A percentile compares a stretch with the other conserved stretches of the same genome.
phyloP scores from a whole-genome alignment of 2,113 vertebrate genomes.

The Gracilinanus agilis region DNA sequence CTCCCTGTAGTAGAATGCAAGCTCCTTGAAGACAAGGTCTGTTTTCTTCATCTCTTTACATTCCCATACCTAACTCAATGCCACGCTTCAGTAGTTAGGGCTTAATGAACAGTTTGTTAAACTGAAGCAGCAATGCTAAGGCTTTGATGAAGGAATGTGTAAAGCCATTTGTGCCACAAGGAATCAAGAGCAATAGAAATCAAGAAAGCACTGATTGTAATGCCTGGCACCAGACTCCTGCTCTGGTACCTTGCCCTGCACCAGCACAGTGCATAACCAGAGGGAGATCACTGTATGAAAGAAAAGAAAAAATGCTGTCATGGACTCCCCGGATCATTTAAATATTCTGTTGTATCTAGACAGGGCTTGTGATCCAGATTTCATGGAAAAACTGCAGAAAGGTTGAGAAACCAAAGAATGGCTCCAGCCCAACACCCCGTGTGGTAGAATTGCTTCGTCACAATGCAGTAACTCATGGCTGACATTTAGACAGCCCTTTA shows the following conservation, averaged over 20 bases:
- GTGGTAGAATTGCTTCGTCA: background rate
- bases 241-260: constrained; percentile 1
- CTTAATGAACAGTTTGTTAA: background rate
- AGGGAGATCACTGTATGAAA: constrained; percentile 26
- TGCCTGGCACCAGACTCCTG: constrained; percentile 40
- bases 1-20: background rate
- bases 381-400: background rate
- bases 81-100: background rate
- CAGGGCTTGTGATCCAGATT: background rate
- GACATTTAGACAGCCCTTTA: background rate
- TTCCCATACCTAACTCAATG: background rate
- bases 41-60: background rate
- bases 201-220: constrained; percentile 17
- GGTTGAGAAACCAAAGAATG: background rate
- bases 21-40: background rate
- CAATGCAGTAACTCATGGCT: background rate
- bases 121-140: background rate
- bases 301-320: constrained; percentile 27
- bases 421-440: too few relatives aligned
- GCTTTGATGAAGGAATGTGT: constrained; percentile 30
- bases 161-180: constrained; percentile 42
- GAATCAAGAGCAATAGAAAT: constrained; percentile 66
- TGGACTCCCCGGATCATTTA: background rate
- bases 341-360: background rate
- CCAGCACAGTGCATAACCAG: constrained; percentile 11